Base-by-base conservation (phyloP, 2,113 vertebrate genomes). In the Diadophis punctatus region DNA sequence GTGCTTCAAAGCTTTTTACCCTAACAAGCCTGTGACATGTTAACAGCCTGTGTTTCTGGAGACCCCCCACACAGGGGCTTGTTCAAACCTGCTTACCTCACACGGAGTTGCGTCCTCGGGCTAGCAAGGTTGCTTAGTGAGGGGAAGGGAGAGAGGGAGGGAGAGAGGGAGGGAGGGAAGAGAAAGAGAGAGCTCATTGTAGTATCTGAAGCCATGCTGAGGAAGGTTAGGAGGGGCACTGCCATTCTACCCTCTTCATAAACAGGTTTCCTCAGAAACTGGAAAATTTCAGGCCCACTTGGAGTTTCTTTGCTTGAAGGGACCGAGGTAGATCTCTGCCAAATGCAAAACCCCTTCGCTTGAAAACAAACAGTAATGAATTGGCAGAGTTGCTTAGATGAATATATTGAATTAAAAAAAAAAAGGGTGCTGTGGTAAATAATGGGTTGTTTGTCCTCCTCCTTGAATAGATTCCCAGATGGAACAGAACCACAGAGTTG, bases 21-120 rank as follows among this genome's bases (percentile, higher is more conserved):
- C 90, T 86, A 63, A 88, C 74, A 91, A 63, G 53, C n/a, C 86
- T 86, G 46, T 91, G 60, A 93, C 90, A 89, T 68, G 90, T 93
- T 89, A 89, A 91, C 34, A 86, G 53, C 1, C 60, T 88, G 84
- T 43, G 4, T 84, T 93, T 49, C 34, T 53, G 48, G 30, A 18
- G 39, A 2, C 85, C 11, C 9, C 8, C 1, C 8, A 8, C 86
- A 52, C 49, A 5, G 49, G 49, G 49, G 86, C 52, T 91, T 88
- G 90, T 43, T 22, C 22, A 90, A 89, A 89, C 48, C 18, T 46
- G 23, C 0, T 0, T 4, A 87, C 0, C 0, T 43, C 74, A 74
- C 48, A 39, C 30, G 58, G n/a, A 22, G 51, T 43, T 60, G 63
- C 39, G 30, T 93, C 92, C 92, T 86, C 55, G 8, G 88, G 92